Percentiles rank a stretch among this genome's conserved stretches.
These are phyloP conservation scores for Acleris emargana DNA, from an alignment of 2,888 invertebrate species.

Conservation along the genomic window DNA sequence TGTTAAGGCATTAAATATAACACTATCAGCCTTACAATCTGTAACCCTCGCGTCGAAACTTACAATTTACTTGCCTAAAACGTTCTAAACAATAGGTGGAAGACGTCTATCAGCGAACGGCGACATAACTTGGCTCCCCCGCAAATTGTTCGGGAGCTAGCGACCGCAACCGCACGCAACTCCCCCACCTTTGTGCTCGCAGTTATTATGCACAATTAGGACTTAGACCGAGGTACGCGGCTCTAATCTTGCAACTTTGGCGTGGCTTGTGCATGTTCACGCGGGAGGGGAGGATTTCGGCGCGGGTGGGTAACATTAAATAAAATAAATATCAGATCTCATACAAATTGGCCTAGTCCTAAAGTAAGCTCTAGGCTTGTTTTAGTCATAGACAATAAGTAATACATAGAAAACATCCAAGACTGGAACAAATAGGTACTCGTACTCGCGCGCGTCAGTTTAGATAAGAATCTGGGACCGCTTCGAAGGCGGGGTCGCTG, in stretches of 20 bases:
- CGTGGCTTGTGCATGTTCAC: conserved; percentile 43
- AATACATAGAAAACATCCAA: no score
- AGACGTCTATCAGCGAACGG: conserved; percentile 50
- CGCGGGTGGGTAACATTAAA: no score
- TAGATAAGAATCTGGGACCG: no score
- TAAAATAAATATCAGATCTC: no score
- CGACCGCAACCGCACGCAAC: conserved; percentile 61
- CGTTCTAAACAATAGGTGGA: conserved; percentile 27
- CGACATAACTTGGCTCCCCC: conserved; percentile 60
- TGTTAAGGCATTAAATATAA: no score
- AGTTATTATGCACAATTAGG: conserved; percentile 77
- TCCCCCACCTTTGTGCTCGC: conserved; percentile 60
- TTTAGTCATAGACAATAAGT: no score
- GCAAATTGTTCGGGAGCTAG: conserved; percentile 70
- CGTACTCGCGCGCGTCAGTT: no score
- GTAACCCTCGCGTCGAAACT: conserved; percentile 1
- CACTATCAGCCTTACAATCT: not conserved
- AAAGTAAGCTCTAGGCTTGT: no score
- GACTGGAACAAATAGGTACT: no score
- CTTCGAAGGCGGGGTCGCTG: no score
- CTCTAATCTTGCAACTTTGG: conserved; percentile 70
- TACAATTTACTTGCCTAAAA: conserved; percentile 7
- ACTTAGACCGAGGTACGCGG: conserved; percentile 62
- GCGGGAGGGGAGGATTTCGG: not conserved
- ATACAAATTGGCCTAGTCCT: no score